A percentile compares a stretch with the other conserved stretches of the same genome.
These are phyloP conservation scores for Panagrolaimus sp. DNA, from an alignment of 1,140 invertebrate genomes.

Conservation along the genomic window DNA sequence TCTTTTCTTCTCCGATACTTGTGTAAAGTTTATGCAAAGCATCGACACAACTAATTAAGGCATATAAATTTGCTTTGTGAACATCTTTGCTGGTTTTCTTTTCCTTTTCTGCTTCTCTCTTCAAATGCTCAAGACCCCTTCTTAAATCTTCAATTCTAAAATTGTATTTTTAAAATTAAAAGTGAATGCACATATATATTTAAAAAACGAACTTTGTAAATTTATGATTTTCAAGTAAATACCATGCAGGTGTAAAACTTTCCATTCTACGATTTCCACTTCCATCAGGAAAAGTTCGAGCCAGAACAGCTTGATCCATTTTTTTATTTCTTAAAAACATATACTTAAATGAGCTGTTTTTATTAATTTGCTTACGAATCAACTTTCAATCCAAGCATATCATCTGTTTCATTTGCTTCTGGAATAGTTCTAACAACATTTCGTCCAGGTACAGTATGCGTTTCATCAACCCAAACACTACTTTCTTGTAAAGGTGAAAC, in stretches of 20 bases:
- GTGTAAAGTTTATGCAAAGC: constrained; percentile 43
- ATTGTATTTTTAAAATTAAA: constrained; percentile 20
- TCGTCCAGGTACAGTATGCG: constrained; percentile 70
- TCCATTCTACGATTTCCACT: constrained; percentile 83
- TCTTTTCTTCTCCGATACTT: constrained; percentile 15
- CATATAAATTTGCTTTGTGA: constrained; percentile 57
- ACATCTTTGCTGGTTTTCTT: constrained; percentile 53
- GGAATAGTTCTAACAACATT: constrained; percentile 75
- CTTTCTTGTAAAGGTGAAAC: constrained; percentile 83
- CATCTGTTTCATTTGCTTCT: constrained; percentile 72
- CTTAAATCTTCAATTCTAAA: constrained; percentile 47
- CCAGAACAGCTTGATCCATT: constrained; percentile 61
- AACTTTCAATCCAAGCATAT: constrained; percentile 85
- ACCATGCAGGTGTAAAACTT: constrained; percentile 90
- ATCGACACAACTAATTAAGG: constrained; percentile 58
- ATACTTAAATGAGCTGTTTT: background rate
- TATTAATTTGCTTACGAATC: constrained; percentile 72
- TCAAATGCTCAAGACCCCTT: constrained; percentile 49
- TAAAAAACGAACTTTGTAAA: constrained; percentile 39
- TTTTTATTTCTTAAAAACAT: constrained; percentile 30
- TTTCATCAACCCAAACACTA: constrained; percentile 89
- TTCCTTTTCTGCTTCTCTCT: constrained; percentile 40
- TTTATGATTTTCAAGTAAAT: constrained; percentile 88
- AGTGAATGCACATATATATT: background rate
- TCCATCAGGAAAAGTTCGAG: constrained; percentile 79